Conservation (phyloP, 2,888 invertebrate genomes). For the Vannuccia rotundouncinata region DNA sequence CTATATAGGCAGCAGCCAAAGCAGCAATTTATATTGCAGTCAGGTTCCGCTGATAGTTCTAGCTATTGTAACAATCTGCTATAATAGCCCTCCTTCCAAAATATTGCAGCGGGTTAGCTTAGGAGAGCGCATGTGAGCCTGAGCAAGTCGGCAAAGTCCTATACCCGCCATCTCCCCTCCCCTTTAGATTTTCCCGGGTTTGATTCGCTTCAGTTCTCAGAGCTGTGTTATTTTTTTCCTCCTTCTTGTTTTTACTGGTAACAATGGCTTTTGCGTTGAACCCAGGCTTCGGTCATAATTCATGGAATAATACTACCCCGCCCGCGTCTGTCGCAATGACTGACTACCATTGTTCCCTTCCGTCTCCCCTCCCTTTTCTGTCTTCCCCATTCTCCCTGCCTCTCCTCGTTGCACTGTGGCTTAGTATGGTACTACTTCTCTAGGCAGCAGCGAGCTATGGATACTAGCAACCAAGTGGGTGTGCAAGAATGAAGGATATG, state of each 20-base stretch:
- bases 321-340: conserved; percentile 17
- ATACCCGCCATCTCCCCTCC: too few relatives aligned
- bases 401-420: neutral
- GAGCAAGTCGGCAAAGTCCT: too few relatives aligned
- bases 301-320: neutral
- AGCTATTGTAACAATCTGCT: neutral
- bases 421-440: too few relatives aligned
- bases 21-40: too few relatives aligned
- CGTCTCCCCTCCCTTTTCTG: neutral
- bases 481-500: neutral
- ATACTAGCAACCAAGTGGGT: neutral
- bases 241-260: conserved; percentile 20
- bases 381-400: neutral
- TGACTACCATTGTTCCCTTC: conserved; percentile 16
- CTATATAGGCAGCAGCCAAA: too few relatives aligned
- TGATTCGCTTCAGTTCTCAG: conserved; percentile 5
- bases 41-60: neutral
- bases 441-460: too few relatives aligned
- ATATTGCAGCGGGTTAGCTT: too few relatives aligned
- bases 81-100: too few relatives aligned
- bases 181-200: neutral
- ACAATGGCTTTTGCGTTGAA: conserved; percentile 5
- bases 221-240: conserved; percentile 5
- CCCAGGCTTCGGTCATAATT: conserved; percentile 18
- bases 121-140: too few relatives aligned